Base-by-base conservation (phyloP, 2,888 invertebrate species). In the Tachina fera region DNA sequence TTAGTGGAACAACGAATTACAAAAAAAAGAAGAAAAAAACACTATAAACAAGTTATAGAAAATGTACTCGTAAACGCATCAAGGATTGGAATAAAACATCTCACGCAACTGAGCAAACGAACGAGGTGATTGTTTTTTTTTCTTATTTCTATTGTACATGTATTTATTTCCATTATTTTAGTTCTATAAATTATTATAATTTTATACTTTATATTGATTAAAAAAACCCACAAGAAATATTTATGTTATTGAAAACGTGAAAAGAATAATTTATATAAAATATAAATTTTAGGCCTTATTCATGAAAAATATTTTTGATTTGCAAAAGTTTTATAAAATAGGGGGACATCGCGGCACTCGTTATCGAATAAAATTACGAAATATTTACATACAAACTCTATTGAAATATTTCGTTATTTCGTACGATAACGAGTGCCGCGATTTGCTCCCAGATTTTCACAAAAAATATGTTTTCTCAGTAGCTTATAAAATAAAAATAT, bases 81-180 rank as follows among this genome's bases (percentile, higher is more conserved):
- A 51, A 31, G 72, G 67, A 77, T 72, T 71, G 76, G 76, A 84
- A 45, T 65, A 31, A 67, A 53, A 68, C 22, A 31, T 31, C 31
- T 5, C 5, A 31, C 39, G 16, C 58, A 16, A 41, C 60, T 45
- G 61, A 58, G 19, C 31, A 61, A 49, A 58, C 16, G 71, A 77
- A 79, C 43, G 68, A 84, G 84, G 81, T 84, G 84, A 84, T 81
- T 84, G 49, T 13, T 84, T 77, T 75, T 67, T 53, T 67, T 56
- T 61, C 70, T 68, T 65, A 61, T 84, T 77, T 74, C 51, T 67
- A 19, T 61, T 81, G 51, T 81, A 60, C 14, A 81, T 75, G 81
- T 74, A 60, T 78, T 53, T 74, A 60, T 78, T 53, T 78, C 45
- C 22, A 61, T 51, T 72, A 39, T 72, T 72, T 83, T 61, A 43